phyloP scores from a whole-genome alignment of 2,797 vertebrate genomes.

The Malacoctenus gilli region DNA sequence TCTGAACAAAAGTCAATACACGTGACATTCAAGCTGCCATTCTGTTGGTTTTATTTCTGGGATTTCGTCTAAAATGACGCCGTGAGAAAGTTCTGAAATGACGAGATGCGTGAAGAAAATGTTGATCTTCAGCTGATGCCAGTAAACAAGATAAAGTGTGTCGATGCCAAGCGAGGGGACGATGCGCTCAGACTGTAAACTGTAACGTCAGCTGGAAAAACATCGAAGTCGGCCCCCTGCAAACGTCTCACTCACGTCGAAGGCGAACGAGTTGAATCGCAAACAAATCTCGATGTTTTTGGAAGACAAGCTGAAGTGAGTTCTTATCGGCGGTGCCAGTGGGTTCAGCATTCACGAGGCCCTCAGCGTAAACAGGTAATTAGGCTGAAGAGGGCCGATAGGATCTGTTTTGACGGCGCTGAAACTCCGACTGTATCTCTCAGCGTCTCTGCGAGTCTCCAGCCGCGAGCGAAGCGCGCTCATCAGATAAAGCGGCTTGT shows the following conservation, averaged over 20 bases:
- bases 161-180: too few relatives aligned
- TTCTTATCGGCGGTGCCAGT: constrained; percentile 44
- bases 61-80: too few relatives aligned
- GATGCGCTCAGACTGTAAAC: too few relatives aligned
- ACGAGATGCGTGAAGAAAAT: too few relatives aligned
- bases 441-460: constrained; percentile 45
- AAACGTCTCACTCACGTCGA: neutral
- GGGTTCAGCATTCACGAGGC: constrained; percentile 34
- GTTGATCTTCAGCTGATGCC: too few relatives aligned
- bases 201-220: neutral
- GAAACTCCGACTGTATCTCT: constrained; percentile 73
- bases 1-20: too few relatives aligned
- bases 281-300: constrained; percentile 2
- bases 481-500: constrained; percentile 74
- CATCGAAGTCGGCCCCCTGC: too few relatives aligned
- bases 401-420: constrained; percentile 80
- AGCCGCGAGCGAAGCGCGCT: constrained; percentile 45
- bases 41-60: too few relatives aligned
- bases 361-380: constrained; percentile 77
- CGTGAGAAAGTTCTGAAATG: too few relatives aligned
- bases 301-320: constrained; percentile 38
- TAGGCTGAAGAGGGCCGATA: constrained; percentile 79
- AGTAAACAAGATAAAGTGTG: too few relatives aligned
- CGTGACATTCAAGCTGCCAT: too few relatives aligned
- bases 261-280: neutral